These are phyloP conservation scores for Choreutis nemorana DNA, from an alignment of 2,888 invertebrate genomes.

Conservation along the genomic window DNA sequence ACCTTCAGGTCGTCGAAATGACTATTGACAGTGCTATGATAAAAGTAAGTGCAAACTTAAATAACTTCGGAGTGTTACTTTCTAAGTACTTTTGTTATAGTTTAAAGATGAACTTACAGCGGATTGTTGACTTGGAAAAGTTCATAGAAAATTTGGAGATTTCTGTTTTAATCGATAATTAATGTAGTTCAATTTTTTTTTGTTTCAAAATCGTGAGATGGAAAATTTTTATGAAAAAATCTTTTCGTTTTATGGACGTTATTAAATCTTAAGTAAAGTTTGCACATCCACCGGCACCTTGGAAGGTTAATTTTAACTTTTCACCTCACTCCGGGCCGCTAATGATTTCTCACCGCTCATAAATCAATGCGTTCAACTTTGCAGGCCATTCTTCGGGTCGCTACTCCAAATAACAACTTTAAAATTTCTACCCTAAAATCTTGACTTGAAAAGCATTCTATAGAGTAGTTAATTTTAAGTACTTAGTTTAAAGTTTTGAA, in stretches of 20 bases:
- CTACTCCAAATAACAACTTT: conserved; percentile 17
- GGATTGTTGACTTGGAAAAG: too few species aligned
- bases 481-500: too few species aligned
- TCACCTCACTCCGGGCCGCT: conserved; percentile 21
- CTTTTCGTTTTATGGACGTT: conserved; percentile 3
- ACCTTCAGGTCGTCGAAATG: conserved; percentile 91
- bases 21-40: conserved; percentile 93
- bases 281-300: conserved; percentile 7
- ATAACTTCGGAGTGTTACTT: too few species aligned
- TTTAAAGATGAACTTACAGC: not conserved
- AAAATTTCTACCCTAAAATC: too few species aligned
- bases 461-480: too few species aligned
- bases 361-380: conserved; percentile 29
- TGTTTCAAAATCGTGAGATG: too few species aligned
- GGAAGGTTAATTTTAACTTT: conserved; percentile 31
- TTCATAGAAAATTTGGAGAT: too few species aligned
- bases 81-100: not conserved
- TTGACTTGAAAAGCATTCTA: too few species aligned
- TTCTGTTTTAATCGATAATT: too few species aligned
- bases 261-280: conserved; percentile 13
- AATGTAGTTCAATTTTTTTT: too few species aligned
- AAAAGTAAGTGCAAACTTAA: conserved; percentile 75
- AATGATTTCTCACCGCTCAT: conserved; percentile 30
- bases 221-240: not conserved
- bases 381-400: conserved; percentile 18